A percentile compares a stretch with the other conserved stretches of the same genome.
Conservation (phyloP, 2,888 invertebrate species). For the Eristalis tenax region DNA sequence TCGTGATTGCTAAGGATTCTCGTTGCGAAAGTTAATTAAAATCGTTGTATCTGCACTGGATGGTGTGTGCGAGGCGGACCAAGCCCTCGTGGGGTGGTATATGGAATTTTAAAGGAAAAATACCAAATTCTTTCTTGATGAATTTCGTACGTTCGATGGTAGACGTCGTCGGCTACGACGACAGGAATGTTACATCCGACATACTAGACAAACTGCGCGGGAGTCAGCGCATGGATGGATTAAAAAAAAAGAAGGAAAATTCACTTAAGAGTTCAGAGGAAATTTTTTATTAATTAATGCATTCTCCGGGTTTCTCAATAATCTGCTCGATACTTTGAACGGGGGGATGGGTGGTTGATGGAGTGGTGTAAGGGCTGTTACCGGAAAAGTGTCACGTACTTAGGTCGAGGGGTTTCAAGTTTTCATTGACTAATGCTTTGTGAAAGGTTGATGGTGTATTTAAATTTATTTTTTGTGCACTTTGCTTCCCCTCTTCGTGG, state of each 20-base stretch:
- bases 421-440: neutral
- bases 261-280: neutral
- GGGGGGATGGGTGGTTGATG: neutral
- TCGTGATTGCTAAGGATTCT: constrained; percentile 2
- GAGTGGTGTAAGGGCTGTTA: neutral
- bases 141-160: neutral
- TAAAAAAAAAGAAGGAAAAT: neutral
- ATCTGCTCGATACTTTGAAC: neutral
- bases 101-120: neutral
- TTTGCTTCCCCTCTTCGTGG: neutral
- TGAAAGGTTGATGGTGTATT: neutral
- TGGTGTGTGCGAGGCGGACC: neutral
- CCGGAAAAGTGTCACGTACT: neutral
- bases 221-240: neutral
- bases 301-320: neutral
- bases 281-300: neutral
- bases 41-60: neutral
- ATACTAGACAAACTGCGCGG: neutral
- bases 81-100: neutral
- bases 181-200: neutral
- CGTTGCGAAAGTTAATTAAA: constrained; percentile 52
- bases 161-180: neutral
- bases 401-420: neutral
- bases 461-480: neutral
- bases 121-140: neutral